Base-by-base conservation (phyloP, 2,888 invertebrate genomes). In the Pachydiplax longipennis region DNA sequence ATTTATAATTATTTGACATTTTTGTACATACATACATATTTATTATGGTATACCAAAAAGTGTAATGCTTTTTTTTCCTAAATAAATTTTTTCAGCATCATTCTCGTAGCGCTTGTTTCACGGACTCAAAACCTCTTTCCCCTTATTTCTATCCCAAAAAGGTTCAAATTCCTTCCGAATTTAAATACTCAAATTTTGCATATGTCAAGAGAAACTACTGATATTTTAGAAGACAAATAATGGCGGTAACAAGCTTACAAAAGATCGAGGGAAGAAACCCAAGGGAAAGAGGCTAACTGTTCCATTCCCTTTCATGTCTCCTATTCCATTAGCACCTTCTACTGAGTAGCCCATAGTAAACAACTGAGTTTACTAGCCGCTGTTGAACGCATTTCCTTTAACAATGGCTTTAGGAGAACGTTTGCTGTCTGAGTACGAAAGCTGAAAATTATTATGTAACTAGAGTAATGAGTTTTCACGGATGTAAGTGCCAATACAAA, bases 201-300 rank as follows among this genome's bases (percentile, higher is more conserved):
- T 53, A 18, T 53, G 53, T 3, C 18, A 18, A 53, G 53, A 53
- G 5, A 53, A 53, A 1, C 18, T 18, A 1, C 18, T 2, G 53
- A 53, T 18, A 18, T 18, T 18, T 53, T 53, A 4, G 53, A 53
- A 18, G 8, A 18, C 53, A 53, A 53, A 53, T 18, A 73, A 12
- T 73, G 12, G 10, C 15, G 73, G 25, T 73, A 25, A 73, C 15
- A 15, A 31, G 25, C 13, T 73, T 31, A 25, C 8, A 73, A 8
- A n/a, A 73, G 10, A 25, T 25, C 2, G 31, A 73, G 2, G 91
- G 95, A 95, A 91, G 93, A 92, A 92, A 92, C 92, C 90, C 92
- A 93, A 90, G 48, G 31, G 90, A 58, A 58, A n/a, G 25, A 90
- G 65, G 73, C 58, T 58, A 65, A 65, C 73, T 73, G 25, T 73